Conservation (phyloP, 1,140 invertebrate species). For the Nilaparvata lugens region DNA sequence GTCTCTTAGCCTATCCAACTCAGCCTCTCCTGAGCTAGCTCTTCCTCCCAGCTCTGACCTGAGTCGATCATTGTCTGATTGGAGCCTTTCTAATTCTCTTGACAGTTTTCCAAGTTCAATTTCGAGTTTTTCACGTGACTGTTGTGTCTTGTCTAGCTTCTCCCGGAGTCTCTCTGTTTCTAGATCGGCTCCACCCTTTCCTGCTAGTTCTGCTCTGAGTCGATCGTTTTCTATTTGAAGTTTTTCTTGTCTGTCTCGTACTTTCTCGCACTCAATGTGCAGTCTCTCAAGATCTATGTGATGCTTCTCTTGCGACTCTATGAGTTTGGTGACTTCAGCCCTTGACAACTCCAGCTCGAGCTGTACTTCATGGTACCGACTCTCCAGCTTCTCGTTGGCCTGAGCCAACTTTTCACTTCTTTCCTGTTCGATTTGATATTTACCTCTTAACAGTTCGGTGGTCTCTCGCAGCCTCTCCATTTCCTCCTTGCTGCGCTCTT, state of each 20-base stretch:
- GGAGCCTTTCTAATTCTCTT: constrained; percentile 61
- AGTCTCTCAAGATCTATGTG: constrained; percentile 64
- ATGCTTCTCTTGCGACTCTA: constrained; percentile 63
- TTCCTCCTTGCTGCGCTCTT: constrained; percentile 64
- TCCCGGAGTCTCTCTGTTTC: constrained; percentile 78
- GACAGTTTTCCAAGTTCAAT: constrained; percentile 73
- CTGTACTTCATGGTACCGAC: constrained; percentile 64
- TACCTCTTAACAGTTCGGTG: constrained; percentile 72
- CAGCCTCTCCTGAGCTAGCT: constrained; percentile 44
- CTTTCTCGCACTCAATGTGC: constrained; percentile 76
- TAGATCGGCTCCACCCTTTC: constrained; percentile 39
- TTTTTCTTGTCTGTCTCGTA: constrained; percentile 74
- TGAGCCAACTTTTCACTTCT: constrained; percentile 51
- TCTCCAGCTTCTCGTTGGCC: constrained; percentile 50
- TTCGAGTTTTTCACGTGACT: constrained; percentile 70
- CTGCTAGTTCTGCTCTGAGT: constrained; percentile 52
- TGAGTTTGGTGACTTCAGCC: constrained; percentile 62
- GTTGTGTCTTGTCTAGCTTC: constrained; percentile 74
- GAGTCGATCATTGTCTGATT: constrained; percentile 31
- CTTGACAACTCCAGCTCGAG: constrained; percentile 70
- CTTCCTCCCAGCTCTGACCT: constrained; percentile 39
- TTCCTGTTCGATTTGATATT: constrained; percentile 82
- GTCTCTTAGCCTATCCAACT: constrained; percentile 74
- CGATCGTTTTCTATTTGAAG: constrained; percentile 65
- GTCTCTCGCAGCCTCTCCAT: constrained; percentile 71